Evolutionary conservation across 2,888 invertebrate genomes (phyloP), one percentile per base, ranked within the genome.

Genomic region (Clunio marinus): DNA sequence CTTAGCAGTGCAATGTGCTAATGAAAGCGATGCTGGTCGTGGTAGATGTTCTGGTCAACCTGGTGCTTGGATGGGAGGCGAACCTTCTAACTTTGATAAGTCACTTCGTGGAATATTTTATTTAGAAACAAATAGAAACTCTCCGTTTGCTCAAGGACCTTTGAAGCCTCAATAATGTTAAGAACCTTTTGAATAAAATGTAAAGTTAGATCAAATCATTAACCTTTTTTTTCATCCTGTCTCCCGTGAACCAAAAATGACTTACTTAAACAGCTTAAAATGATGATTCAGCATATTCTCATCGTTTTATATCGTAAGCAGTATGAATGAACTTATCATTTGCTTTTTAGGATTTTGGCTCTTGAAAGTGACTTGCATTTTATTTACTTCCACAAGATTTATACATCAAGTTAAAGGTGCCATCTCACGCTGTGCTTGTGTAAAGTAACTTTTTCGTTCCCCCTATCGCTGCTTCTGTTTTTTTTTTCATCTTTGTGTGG

Each of bases 1-100:
- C 66, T 69, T 41, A 27, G 69, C 66, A 2, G 28, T 20, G 25
- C 58, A 10, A 7, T 71, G 69, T 35, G 20, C 27, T 28, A 73
- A 71, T 24, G 76, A 75, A 70, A 71, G 70, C 25, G 71, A 69
- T 55, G 73, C 71, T 1, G 71, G 70, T 59, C 72, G 74, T 35
- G 22, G 22, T 13, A 2, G 51, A 22, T 51, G 51, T 22, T 3
- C 22, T 13, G 22, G 51, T 13, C n/a, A 45, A 45, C 25, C 58
- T 24, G 2, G 15, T 2, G 25, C 58, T 28, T 58, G 58, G 58
- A 22, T 58, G 3, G 58, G 58, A 22, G 58, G 58, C 2, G 58
- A 58, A 15, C 58, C 58, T 24, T 10, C 27, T 2, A 58, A 58
- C 58, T 2, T 13, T 27, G 57, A 69, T 69, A 2, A 59, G 68